Base-by-base conservation (phyloP, 2,888 invertebrate genomes). In the Acheta domesticus region DNA sequence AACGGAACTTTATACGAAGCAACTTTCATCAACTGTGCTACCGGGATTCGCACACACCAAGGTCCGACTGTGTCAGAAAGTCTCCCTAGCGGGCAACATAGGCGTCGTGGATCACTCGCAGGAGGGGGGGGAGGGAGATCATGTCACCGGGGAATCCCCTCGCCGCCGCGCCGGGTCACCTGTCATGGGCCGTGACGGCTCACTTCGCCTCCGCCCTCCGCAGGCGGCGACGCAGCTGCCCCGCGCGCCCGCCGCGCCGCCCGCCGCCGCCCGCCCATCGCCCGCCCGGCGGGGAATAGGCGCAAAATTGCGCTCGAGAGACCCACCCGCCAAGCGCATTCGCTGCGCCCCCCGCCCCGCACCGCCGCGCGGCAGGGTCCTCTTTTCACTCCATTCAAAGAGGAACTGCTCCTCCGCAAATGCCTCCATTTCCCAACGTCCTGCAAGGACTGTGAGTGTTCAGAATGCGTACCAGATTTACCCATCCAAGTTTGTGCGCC, bases 231-330 rank as follows among this genome's bases (percentile, higher is more conserved):
- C 74, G 74, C n/a, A 21, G 74, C n/a, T n/a, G 74, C n/a, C n/a
- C 74, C 74, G 11, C 11, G 74, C 74, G 21, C n/a, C 74, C 74
- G 74, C 74, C 19, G n/a, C 74, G n/a, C 74, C 74, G 74, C 74
- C n/a, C n/a, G n/a, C n/a, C n/a, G n/a, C n/a, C n/a, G n/a, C n/a
- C n/a, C n/a, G n/a, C n/a, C n/a, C n/a, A n/a, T n/a, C 20, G n/a
- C 74, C 11, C 74, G 21, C 74, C 21, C 74, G 12, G 12, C 19
- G n/a, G 79, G 23, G 23, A 79, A 77, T 20, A 62, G 74, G 79
- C 79, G 79, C 50, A 78, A 80, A 80, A 80, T 80, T 78, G 78
- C 75, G 78, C 80, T 80, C 80, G 48, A 80, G 80, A 80, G 80
- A 80, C 73, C 74, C 77, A n/a, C 36, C n/a, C 48, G 16, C 73